Percentiles rank a stretch among this genome's conserved stretches.
Evolutionary conservation across 2,888 invertebrate genomes (phyloP).

Genomic region (Leptogaster cylindrica): DNA sequence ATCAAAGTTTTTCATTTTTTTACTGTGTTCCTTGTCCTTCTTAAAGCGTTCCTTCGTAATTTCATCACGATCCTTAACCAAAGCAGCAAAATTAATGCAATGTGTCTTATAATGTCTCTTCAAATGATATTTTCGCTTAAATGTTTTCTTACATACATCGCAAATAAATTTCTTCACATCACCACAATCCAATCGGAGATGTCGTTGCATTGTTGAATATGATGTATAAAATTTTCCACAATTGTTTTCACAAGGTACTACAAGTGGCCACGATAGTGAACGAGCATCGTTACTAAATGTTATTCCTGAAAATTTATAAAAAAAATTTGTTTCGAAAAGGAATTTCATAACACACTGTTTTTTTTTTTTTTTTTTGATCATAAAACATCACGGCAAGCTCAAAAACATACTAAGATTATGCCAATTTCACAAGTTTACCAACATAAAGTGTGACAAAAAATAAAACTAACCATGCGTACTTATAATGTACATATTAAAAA

Average conservation of each 20-base stretch:
- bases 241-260: constrained; percentile 55
- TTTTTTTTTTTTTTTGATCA: background rate
- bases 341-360: background rate
- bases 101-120: constrained; percentile 57
- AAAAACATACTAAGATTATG: constrained; percentile 10
- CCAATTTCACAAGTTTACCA: constrained; percentile 14
- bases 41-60: background rate
- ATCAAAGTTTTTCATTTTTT: no score
- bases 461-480: constrained; percentile 20
- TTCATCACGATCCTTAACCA: constrained; percentile 47
- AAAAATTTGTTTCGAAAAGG: constrained; percentile 26
- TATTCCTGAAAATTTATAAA: constrained; percentile 27
- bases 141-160: constrained; percentile 53
- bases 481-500: constrained; percentile 26
- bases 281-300: constrained; percentile 10
- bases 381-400: constrained; percentile 26
- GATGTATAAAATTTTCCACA: constrained; percentile 62
- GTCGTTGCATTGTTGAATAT: constrained; percentile 53
- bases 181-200: constrained; percentile 55
- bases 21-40: no score
- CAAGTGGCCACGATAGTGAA: constrained; percentile 19
- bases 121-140: constrained; percentile 56
- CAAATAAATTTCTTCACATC: constrained; percentile 55
- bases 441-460: constrained; percentile 15
- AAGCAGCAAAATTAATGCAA: constrained; percentile 52